A percentile compares a stretch with the other conserved stretches of the same genome.
Evolutionary conservation across 2,113 vertebrate genomes (phyloP).

Genomic region (Uria lomvia): DNA sequence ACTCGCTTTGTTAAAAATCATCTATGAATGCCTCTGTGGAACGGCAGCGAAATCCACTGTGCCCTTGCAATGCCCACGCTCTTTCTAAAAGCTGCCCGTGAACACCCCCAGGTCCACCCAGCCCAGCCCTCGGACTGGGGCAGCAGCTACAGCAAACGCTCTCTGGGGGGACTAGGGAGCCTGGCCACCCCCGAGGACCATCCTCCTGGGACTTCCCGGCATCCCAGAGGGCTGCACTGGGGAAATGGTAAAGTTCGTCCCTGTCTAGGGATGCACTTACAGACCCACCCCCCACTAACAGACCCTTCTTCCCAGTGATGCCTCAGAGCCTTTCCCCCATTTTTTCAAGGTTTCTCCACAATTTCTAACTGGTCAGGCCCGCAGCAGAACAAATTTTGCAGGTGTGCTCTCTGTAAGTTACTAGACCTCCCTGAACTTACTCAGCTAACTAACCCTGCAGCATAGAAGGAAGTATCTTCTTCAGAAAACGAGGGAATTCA

Average conservation of each 20-base stretch:
- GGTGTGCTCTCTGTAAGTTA: background rate
- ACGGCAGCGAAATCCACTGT: background rate
- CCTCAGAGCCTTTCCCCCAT: fast-evolving
- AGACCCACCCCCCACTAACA: background rate
- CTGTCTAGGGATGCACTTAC: background rate
- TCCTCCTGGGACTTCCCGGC: background rate
- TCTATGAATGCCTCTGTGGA: background rate
- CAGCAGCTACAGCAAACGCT: fast-evolving
- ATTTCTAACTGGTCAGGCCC: background rate
- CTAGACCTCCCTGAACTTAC: background rate
- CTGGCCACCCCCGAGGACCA: fast-evolving
- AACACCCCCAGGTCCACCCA: background rate
- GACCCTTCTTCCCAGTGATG: background rate
- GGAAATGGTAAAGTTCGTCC: background rate
- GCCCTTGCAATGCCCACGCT: background rate
- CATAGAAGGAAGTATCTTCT: background rate
- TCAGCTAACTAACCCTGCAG: background rate
- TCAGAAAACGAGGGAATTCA: background rate
- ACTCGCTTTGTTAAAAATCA: background rate
- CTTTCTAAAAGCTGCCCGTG: background rate
- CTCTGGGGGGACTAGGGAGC: fast-evolving
- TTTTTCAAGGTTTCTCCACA: background rate
- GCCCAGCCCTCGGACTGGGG: background rate
- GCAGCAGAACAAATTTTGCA: background rate
- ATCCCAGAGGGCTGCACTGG: background rate